These are phyloP conservation scores for Syncerus caffer DNA, from an alignment of 2,797 vertebrate species.

Conservation along the genomic window DNA sequence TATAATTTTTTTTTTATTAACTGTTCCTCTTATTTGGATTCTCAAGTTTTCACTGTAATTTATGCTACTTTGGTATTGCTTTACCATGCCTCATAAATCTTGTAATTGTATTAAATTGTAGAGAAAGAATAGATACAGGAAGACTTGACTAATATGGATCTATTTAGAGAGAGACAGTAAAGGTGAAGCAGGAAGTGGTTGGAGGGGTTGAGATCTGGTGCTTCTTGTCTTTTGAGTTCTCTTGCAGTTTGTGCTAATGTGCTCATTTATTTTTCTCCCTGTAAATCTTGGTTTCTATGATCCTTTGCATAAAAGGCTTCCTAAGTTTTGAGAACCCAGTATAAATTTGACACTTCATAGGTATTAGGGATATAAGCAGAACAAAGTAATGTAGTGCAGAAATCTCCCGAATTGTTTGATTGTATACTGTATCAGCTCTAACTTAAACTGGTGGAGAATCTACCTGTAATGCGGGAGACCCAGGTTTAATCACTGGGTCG, in stretches of 20 bases:
- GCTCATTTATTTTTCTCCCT: not conserved
- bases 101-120: not conserved
- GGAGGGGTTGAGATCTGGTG: not conserved
- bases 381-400: not conserved
- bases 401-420: not conserved
- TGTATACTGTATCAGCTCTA: not conserved
- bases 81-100: not conserved
- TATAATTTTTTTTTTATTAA: not conserved
- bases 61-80: not conserved
- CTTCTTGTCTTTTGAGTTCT: not conserved
- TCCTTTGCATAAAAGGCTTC: slow-evolving; percentile 2
- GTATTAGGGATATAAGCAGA: not conserved
- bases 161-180: not conserved
- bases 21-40: not conserved
- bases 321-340: not conserved
- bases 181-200: not conserved
- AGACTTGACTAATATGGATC: not conserved
- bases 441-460: not conserved
- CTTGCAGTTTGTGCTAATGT: not conserved
- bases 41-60: not conserved
- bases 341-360: not conserved
- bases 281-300: not conserved
- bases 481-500: not conserved
- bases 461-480: not conserved
- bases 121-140: not conserved